Evolutionary conservation across 2,888 invertebrate genomes (phyloP).

Genomic region (Listrodromus nycthemerus): DNA sequence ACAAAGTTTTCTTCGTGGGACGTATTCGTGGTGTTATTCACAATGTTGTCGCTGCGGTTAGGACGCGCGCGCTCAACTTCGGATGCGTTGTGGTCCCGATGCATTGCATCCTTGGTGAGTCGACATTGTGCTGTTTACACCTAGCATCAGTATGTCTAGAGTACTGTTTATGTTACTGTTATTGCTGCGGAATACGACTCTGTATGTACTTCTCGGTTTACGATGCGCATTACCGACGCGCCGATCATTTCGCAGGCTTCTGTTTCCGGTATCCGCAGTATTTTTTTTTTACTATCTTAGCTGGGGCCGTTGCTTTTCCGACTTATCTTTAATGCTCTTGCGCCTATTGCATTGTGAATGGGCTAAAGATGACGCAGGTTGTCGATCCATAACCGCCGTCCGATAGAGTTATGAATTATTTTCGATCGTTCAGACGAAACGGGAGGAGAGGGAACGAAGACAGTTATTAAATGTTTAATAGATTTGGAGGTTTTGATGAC

Average conservation of each 20-base stretch:
- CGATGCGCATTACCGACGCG: conserved; percentile 13
- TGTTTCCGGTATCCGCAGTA: neutral
- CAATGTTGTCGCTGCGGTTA: conserved; percentile 10
- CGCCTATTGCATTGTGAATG: neutral
- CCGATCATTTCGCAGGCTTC: conserved; percentile 13
- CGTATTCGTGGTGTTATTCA: conserved; percentile 24
- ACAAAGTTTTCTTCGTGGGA: conserved; percentile 12
- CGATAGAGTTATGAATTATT: neutral
- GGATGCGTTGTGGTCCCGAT: neutral
- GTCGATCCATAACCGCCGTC: neutral
- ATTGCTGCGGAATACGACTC: conserved; percentile 4
- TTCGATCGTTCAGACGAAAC: neutral
- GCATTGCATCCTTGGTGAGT: neutral
- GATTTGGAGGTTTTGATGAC: neutral
- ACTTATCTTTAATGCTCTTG: neutral
- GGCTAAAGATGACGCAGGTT: conserved; percentile 10
- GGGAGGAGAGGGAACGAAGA: neutral
- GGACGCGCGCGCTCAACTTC: conserved; percentile 17
- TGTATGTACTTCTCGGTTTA: neutral
- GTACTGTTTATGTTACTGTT: conserved; percentile 11
- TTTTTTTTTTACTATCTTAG: neutral
- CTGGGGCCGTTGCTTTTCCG: neutral
- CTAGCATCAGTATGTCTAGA: neutral
- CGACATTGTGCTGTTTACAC: neutral
- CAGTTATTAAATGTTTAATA: neutral